Conservation (phyloP, 2,113 vertebrate species). For the Sorex fumeus region DNA sequence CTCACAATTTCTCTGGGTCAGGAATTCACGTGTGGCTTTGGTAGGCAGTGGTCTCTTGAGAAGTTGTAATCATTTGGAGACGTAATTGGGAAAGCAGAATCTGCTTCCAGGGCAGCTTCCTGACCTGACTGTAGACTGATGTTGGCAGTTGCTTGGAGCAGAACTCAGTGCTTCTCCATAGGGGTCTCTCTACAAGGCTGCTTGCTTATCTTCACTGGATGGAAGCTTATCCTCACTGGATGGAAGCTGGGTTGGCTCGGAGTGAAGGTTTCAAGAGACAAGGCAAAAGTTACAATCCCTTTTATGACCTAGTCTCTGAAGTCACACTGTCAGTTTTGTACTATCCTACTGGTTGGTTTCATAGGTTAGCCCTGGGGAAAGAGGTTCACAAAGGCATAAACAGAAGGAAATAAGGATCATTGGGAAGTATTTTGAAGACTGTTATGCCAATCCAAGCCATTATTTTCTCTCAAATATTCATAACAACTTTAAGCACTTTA, state of each 20-base stretch:
- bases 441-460: background rate
- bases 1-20: conserved; percentile 28
- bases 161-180: background rate
- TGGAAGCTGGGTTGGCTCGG: background rate
- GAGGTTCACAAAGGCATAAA: background rate
- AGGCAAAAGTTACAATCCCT: conserved; percentile 7
- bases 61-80: background rate
- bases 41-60: background rate
- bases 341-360: background rate
- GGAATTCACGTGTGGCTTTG: conserved; percentile 26
- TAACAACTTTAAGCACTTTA: conserved; percentile 43
- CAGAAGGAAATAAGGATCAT: background rate
- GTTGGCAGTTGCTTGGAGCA: background rate
- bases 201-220: no score
- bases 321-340: conserved; percentile 40
- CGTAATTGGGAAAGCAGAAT: background rate
- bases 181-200: background rate
- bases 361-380: background rate
- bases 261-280: conserved; percentile 22
- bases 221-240: background rate
- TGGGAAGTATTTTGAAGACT: background rate
- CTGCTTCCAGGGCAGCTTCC: background rate
- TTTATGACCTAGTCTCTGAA: conserved; percentile 52
- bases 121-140: background rate
- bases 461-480: background rate